Evolutionary conservation across 2,888 invertebrate genomes (phyloP), one percentile per base, ranked within the genome.

Genomic region (Drosophila robusta): DNA sequence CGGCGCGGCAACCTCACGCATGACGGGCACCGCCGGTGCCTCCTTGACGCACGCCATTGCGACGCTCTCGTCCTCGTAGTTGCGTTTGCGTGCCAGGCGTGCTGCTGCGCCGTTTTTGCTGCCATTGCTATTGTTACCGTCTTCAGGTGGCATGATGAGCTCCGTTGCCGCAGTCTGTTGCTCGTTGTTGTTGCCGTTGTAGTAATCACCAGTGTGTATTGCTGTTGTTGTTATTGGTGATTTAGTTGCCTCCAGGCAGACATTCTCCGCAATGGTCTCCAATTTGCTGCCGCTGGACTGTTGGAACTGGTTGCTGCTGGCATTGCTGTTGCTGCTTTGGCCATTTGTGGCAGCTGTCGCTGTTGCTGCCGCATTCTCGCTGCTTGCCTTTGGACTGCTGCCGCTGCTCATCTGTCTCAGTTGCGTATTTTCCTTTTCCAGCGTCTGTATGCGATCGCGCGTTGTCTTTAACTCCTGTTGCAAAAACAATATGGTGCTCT

Each of bases 401-500:
- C 64, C 61, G 39, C 54, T 36, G 29, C 11, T 86, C 0, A 41
- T 8, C 52, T 85, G 80, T n/a, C 92, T 90, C 1, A 92, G 74
- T 60, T 90, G 90, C 67, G 64, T 77, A 62, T 91, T 92, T 65
- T 95, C 96, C 80, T 94, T 94, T 82, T 95, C 95, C 38, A 95
- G 91, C n/a, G 93, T 91, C 55, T 93, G 93, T 64, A 95, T 94
- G 36, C 94, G 94, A 78, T 96, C 96, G 83, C 96, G 95, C 11
- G 96, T 94, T 85, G 97, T 97, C 65, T 97, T 95, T 68, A 99
- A 93, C 93, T 99, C 98, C 91, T 98, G 97, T 90, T 99, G 98
- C 67, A 99, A 94, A 93, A 97, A 97, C 92, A 97, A 94, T 90
- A 99, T 98, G 71, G 98, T 98, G 91, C 98, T 97, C 93, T 99